Base-by-base conservation (phyloP, 1,140 invertebrate species). In the Lepidurus arcticus region DNA sequence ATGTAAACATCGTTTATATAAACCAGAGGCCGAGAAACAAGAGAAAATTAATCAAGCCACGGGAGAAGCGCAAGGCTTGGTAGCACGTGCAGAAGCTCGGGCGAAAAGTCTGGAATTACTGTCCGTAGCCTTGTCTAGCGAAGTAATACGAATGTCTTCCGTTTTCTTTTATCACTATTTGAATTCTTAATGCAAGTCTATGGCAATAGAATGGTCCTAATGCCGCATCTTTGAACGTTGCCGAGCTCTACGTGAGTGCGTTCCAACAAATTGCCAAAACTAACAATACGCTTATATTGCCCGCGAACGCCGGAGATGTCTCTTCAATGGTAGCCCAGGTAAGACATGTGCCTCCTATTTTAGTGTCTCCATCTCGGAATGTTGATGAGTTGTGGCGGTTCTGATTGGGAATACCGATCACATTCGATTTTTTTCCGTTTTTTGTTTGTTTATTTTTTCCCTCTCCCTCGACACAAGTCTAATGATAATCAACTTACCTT, bases 231-330 rank as follows among this genome's bases (percentile, higher is more conserved):
- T 87, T 98, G n/a, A 91, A 90, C 43, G 87, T 99, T 79, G 97
- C 97, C 1, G 96, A 99, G 83, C 94, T 98, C 82, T 99, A 99
- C 84, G 93, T 99, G 53, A 85, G 88, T 42, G 97, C 97, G 13
- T 99, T 99, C 85, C 89, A 94, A 82, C 93, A 97, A 82, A 84
- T 99, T 76, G 97, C 97, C 0, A 93, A 95, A 85, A 92, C 91
- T 44, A 94, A 92, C 81, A 99, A 99, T 85, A 99, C 97, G 0
- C 85, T 99, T 34, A 94, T 99, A 80, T 84, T 99, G 73, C 97
- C 98, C 1, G 89, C 92, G 6, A 97, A 98, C 86, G 90, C 92
- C 10, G 91, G 92, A 9, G 95, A 99, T 86, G 90, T 97, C 1
- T 89, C 92, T 11, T 89, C 87, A 81, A 87, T 96, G 83, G 94